Evolutionary conservation across 1,140 invertebrate genomes (phyloP).

Genomic region (Drosophila nannoptera): DNA sequence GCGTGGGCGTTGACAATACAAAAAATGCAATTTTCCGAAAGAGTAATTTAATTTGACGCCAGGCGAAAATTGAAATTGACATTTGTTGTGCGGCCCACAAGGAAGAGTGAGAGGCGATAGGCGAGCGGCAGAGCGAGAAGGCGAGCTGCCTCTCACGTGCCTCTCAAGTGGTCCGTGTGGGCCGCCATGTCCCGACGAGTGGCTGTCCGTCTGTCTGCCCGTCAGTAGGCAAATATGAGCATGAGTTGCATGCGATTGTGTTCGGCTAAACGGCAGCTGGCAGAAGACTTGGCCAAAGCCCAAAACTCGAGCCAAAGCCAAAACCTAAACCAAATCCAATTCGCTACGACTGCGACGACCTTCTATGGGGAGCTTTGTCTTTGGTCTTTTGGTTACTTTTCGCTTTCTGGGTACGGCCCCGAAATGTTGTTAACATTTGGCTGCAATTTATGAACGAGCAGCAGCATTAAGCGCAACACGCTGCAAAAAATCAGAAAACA

Average conservation of each 20-base stretch:
- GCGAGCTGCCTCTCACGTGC: slow-evolving; percentile 1
- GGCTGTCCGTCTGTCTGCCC: not conserved
- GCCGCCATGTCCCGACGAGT: slow-evolving; percentile 15
- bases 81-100: slow-evolving; percentile 63
- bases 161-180: slow-evolving; percentile 17
- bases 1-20: slow-evolving; percentile 55
- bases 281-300: slow-evolving; percentile 50
- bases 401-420: slow-evolving; percentile 48
- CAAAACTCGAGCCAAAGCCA: not conserved
- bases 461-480: slow-evolving; percentile 52
- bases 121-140: slow-evolving; percentile 5
- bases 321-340: slow-evolving; percentile 6
- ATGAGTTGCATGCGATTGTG: slow-evolving; percentile 32
- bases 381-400: slow-evolving; percentile 1
- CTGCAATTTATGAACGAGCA: slow-evolving; percentile 44
- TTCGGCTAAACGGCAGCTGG: slow-evolving; percentile 42
- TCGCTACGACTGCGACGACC: slow-evolving; percentile 50
- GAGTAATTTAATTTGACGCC: slow-evolving; percentile 64
- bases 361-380: slow-evolving; percentile 38
- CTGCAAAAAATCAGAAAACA: slow-evolving; percentile 11
- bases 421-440: slow-evolving; percentile 60
- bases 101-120: no score
- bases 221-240: slow-evolving; percentile 1
- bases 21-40: slow-evolving; percentile 66
- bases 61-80: slow-evolving; percentile 67